Conservation (phyloP, 2,888 invertebrate genomes). For the Tuberolachnus salignus region DNA sequence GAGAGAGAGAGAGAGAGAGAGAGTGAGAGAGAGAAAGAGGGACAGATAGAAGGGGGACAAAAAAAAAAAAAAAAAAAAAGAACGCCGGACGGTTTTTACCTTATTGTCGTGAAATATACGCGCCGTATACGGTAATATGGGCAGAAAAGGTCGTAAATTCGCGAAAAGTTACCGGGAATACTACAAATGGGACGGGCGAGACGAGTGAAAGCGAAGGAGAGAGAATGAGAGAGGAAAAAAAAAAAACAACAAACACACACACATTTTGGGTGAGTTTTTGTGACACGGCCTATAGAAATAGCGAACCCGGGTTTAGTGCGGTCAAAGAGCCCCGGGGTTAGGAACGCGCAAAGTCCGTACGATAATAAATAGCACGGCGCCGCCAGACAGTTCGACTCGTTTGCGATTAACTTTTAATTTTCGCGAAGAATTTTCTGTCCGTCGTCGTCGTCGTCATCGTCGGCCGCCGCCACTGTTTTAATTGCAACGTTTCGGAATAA, state of each 20-base stretch:
- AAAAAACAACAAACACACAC: too few relatives aligned
- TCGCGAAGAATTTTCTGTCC: neutral
- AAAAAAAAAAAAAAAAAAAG: constrained; percentile 12
- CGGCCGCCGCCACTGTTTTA: too few relatives aligned
- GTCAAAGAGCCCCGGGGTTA: neutral
- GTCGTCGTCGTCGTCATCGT: neutral
- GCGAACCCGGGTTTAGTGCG: neutral
- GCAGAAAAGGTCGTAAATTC: constrained; percentile 47
- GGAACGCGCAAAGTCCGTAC: constrained; percentile 11
- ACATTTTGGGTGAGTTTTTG: constrained; percentile 46
- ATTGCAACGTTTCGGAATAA: too few relatives aligned
- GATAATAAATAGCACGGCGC: neutral
- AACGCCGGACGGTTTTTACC: constrained; percentile 44
- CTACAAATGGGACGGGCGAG: neutral
- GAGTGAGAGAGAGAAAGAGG: too few relatives aligned
- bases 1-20: neutral
- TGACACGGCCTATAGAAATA: constrained; percentile 1
- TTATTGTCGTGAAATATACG: constrained; percentile 52
- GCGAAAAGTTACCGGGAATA: constrained; percentile 12
- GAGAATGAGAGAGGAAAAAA: too few relatives aligned
- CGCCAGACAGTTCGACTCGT: constrained; percentile 26
- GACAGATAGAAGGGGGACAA: neutral
- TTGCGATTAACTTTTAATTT: constrained; percentile 6
- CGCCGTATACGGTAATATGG: constrained; percentile 14
- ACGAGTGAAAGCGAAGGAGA: constrained; percentile 4